phyloP scores from a whole-genome alignment of 2,888 invertebrate species.

The Chrysolina oricalcia region DNA sequence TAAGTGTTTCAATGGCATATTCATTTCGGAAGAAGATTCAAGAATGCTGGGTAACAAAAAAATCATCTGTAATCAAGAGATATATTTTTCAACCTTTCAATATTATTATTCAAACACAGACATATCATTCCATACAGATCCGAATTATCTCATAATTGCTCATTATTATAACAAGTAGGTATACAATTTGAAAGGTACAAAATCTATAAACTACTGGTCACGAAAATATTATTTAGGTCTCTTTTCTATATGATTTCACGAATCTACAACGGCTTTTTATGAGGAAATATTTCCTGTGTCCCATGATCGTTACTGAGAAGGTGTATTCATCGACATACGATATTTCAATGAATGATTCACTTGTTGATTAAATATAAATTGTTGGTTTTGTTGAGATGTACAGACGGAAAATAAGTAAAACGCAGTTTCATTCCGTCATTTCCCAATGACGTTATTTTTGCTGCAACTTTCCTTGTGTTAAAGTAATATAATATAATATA shows the following conservation, averaged over 20 bases:
- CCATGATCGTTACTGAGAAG: background rate
- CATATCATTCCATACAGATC: constrained; percentile 19
- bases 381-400: too few relatives aligned
- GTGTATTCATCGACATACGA: background rate
- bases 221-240: constrained; percentile 66
- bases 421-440: too few relatives aligned
- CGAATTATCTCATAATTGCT: constrained; percentile 42
- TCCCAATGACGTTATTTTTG: too few relatives aligned
- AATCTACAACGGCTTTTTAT: constrained; percentile 15
- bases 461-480: too few relatives aligned
- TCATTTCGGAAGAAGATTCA: too few relatives aligned
- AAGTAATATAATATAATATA: too few relatives aligned
- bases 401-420: too few relatives aligned
- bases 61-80: constrained; percentile 30
- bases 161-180: constrained; percentile 57
- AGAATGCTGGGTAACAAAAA: too few relatives aligned
- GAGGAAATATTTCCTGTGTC: background rate
- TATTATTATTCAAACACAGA: constrained; percentile 41
- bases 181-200: constrained; percentile 67
- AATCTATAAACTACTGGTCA: constrained; percentile 69
- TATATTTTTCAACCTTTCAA: constrained; percentile 40
- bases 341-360: too few relatives aligned
- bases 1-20: too few relatives aligned
- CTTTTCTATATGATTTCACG: constrained; percentile 55
- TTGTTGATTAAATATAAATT: too few relatives aligned